These are phyloP conservation scores for Ophonus ardosiacus DNA, from an alignment of 2,888 invertebrate genomes.

Conservation along the genomic window DNA sequence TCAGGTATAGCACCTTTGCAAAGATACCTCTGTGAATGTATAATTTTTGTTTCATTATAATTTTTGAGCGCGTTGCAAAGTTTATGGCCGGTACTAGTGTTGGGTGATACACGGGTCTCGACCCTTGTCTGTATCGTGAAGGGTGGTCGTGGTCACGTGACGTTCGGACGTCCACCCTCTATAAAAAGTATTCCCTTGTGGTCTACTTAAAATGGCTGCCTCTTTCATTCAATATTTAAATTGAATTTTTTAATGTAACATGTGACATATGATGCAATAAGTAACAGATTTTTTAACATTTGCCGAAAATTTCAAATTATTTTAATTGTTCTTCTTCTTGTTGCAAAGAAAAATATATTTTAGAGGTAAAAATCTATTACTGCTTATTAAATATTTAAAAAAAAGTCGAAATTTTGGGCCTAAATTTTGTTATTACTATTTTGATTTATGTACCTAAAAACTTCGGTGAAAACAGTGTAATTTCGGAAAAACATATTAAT, in stretches of 20 bases:
- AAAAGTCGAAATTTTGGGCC: too few species aligned
- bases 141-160: conserved; percentile 45
- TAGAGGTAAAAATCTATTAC: too few species aligned
- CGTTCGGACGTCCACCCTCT: conserved; percentile 50
- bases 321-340: too few species aligned
- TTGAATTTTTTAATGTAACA: conserved; percentile 15
- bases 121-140: conserved; percentile 33
- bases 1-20: conserved; percentile 56
- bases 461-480: too few species aligned
- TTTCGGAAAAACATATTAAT: too few species aligned
- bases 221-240: conserved; percentile 32
- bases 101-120: conserved; percentile 26
- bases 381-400: too few species aligned
- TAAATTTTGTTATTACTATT: too few species aligned
- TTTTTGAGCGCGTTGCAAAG: conserved; percentile 30
- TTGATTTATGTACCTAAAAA: too few species aligned
- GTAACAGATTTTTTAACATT: too few species aligned
- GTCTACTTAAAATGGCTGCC: conserved; percentile 21
- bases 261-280: not conserved
- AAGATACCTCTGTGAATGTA: conserved; percentile 40
- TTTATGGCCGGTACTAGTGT: not conserved
- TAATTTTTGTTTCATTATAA: conserved; percentile 61
- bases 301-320: too few species aligned
- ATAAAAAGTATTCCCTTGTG: conserved; percentile 54
- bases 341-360: too few species aligned